Evolutionary conservation across 2,888 invertebrate genomes (phyloP).

Genomic region (Metalampra italica): DNA sequence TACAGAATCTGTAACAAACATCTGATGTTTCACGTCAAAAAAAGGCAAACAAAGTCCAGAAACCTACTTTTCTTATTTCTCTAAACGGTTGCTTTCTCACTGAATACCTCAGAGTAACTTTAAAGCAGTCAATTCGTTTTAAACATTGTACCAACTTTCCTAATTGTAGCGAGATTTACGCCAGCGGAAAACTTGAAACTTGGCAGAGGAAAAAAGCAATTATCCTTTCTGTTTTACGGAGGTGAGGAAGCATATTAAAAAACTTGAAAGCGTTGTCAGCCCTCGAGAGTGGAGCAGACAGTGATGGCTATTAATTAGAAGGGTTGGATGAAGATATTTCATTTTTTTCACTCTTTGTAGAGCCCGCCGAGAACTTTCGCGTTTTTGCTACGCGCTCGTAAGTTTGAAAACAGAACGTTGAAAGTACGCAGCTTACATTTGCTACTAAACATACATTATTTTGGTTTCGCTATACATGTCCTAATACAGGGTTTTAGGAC

Average conservation of each 20-base stretch:
- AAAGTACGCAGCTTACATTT: not conserved
- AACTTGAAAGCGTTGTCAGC: slow-evolving; percentile 67
- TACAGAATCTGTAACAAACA: too few relatives aligned
- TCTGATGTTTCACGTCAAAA: too few relatives aligned
- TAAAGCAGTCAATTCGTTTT: slow-evolving; percentile 31
- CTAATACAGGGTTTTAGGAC: too few relatives aligned
- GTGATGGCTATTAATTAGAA: slow-evolving; percentile 78
- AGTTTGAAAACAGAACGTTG: slow-evolving; percentile 1
- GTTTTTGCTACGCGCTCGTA: slow-evolving; percentile 15
- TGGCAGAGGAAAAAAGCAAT: slow-evolving; percentile 68
- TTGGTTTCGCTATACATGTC: too few relatives aligned
- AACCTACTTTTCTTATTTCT: not conserved
- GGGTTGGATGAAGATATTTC: slow-evolving; percentile 75
- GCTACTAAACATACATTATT: too few relatives aligned
- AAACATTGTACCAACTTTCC: slow-evolving; percentile 44
- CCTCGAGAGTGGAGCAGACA: slow-evolving; percentile 72
- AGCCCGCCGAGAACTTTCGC: slow-evolving; percentile 15
- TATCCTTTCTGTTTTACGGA: slow-evolving; percentile 68
- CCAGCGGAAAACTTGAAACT: slow-evolving; percentile 48
- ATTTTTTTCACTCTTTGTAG: slow-evolving; percentile 55
- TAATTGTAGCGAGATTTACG: slow-evolving; percentile 61
- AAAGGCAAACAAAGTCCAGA: too few relatives aligned
- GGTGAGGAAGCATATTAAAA: slow-evolving; percentile 78
- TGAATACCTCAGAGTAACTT: slow-evolving; percentile 11
- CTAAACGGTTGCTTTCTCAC: not conserved